phyloP scores from a whole-genome alignment of 2,113 vertebrate species.

The Bungarus multicinctus region DNA sequence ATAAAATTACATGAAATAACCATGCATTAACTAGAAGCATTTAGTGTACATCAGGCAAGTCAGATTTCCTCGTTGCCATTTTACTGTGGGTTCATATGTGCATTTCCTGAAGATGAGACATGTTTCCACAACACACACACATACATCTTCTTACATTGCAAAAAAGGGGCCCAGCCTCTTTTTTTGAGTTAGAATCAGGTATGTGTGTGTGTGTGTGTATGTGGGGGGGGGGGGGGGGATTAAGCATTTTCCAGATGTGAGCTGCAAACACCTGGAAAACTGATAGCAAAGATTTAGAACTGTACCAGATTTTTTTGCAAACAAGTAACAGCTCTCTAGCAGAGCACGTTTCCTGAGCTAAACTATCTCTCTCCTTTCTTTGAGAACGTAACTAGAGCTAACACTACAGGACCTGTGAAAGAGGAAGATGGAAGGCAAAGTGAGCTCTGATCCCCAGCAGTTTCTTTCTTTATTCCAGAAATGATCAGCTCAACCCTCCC shows the following conservation, averaged over 20 bases:
- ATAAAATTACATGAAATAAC: neutral
- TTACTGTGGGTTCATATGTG: neutral
- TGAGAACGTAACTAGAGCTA: neutral
- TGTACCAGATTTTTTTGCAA: neutral
- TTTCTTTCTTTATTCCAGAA: neutral
- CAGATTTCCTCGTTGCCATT: neutral
- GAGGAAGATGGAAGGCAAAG: neutral
- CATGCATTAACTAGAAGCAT: neutral
- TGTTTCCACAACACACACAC: neutral
- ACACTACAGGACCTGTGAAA: neutral
- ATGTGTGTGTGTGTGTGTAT: too few relatives aligned
- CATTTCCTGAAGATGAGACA: neutral
- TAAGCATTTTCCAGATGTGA: neutral
- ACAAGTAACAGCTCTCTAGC: neutral
- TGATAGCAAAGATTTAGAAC: neutral
- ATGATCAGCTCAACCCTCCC: neutral
- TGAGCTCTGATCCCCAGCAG: neutral
- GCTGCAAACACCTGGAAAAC: neutral
- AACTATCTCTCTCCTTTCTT: neutral
- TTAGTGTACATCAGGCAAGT: neutral
- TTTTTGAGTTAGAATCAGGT: neutral
- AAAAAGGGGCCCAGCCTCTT: neutral
- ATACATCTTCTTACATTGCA: neutral
- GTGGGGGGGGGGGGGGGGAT: too few relatives aligned
- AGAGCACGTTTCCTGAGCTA: neutral